phyloP scores from a whole-genome alignment of 2,113 vertebrate species.

The Alouatta palliata region DNA sequence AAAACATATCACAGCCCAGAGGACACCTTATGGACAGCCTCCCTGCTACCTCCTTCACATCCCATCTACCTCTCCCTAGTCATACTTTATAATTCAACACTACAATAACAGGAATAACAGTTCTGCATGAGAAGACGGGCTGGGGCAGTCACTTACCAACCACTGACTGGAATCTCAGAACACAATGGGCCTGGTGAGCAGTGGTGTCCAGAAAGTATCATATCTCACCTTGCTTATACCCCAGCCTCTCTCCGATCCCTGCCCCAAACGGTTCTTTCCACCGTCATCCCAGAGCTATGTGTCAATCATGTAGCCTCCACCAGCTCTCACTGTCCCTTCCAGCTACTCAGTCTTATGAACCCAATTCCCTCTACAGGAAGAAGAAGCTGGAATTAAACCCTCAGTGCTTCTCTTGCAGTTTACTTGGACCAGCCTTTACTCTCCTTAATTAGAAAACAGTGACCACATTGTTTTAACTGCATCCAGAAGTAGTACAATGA shows the following conservation, averaged over 20 bases:
- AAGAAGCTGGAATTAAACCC: not conserved
- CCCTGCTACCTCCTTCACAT: not conserved
- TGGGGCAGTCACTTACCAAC: not conserved
- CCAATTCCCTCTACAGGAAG: not conserved
- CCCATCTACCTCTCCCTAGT: not conserved
- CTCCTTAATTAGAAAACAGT: slow-evolving; percentile 60
- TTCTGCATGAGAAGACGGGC: not conserved
- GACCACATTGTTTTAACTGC: slow-evolving; percentile 74
- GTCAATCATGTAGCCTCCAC: not conserved
- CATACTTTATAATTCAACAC: not conserved
- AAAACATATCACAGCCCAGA: not conserved
- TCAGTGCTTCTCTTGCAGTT: slow-evolving; percentile 36
- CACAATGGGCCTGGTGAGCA: not conserved
- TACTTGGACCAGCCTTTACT: not conserved
- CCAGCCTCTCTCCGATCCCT: not conserved
- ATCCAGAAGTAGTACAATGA: slow-evolving; percentile 55
- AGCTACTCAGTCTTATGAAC: not conserved
- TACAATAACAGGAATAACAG: not conserved
- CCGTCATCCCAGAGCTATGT: fast-evolving
- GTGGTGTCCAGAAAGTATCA: fast-evolving
- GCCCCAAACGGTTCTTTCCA: not conserved
- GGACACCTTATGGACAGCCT: not conserved
- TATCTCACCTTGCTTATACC: fast-evolving
- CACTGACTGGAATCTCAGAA: not conserved
- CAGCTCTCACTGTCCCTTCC: not conserved